Conservation (phyloP, 2,888 invertebrate species). For the Caenorhabditis sulstoni region DNA sequence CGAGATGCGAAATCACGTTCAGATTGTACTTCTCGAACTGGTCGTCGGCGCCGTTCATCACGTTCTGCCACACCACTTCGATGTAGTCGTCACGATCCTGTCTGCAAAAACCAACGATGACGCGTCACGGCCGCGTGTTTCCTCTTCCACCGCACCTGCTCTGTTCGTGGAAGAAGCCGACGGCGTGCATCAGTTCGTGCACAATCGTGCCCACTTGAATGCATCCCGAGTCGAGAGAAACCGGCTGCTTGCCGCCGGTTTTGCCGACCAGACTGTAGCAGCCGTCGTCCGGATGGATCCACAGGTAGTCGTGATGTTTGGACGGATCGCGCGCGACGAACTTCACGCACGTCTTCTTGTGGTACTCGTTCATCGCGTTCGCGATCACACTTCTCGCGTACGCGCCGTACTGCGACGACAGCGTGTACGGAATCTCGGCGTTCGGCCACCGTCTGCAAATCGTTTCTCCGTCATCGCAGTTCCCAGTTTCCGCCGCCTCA, state of each 20-base stretch:
- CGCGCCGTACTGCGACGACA: constrained; percentile 78
- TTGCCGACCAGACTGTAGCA: constrained; percentile 88
- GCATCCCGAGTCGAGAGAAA: constrained; percentile 79
- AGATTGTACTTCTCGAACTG: constrained; percentile 80
- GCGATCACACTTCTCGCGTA: constrained; percentile 79
- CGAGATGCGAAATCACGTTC: constrained; percentile 77
- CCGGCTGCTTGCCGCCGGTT: constrained; percentile 73
- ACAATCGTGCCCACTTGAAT: constrained; percentile 76
- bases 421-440: constrained; percentile 79
- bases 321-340: constrained; percentile 84
- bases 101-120: too few relatives aligned
- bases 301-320: constrained; percentile 83
- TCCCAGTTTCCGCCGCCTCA: constrained; percentile 7
- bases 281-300: constrained; percentile 84
- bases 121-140: too few relatives aligned
- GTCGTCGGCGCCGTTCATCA: constrained; percentile 80
- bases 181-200: constrained; percentile 79
- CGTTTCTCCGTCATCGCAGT: too few relatives aligned
- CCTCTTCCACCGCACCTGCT: too few relatives aligned
- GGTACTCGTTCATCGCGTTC: constrained; percentile 83
- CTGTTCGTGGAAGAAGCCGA: constrained; percentile 80
- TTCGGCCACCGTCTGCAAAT: constrained; percentile 75
- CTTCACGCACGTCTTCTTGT: constrained; percentile 85
- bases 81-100: constrained; percentile 82
- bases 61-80: constrained; percentile 81